Conservation (phyloP, 2,797 vertebrate species). For the Sorex maritimensis region DNA sequence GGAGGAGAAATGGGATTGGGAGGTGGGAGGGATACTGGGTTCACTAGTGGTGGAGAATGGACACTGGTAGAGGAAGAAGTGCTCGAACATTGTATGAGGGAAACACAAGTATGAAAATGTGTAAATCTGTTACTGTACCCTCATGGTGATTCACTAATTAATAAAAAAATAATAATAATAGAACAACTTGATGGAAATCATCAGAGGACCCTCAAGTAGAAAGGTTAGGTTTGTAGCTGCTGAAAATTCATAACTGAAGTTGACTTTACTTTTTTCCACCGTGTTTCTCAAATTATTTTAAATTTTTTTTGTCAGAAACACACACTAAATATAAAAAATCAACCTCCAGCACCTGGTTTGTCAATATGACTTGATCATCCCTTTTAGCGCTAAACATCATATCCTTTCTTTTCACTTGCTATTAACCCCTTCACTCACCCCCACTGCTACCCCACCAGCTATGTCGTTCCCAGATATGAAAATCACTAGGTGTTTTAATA, state of each 20-base stretch:
- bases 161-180: constrained; percentile 1
- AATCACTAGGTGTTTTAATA: not conserved
- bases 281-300: constrained; percentile 18
- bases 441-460: too few relatives aligned
- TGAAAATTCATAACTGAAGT: constrained; percentile 29
- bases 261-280: constrained; percentile 51
- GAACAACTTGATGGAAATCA: constrained; percentile 50
- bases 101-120: too few relatives aligned
- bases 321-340: not conserved
- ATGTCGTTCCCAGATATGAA: not conserved
- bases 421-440: not conserved
- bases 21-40: too few relatives aligned
- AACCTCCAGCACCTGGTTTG: not conserved
- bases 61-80: too few relatives aligned
- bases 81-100: too few relatives aligned
- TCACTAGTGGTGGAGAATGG: too few relatives aligned
- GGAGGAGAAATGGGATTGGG: too few relatives aligned
- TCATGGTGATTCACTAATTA: too few relatives aligned
- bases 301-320: not conserved
- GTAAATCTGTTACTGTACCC: too few relatives aligned
- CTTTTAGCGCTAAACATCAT: constrained; percentile 1
- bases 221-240: constrained; percentile 47
- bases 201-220: constrained; percentile 29
- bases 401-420: too few relatives aligned
- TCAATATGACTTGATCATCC: constrained; percentile 43